Conservation (phyloP, 2,113 vertebrate species). For the Tachysurus vachellii region DNA sequence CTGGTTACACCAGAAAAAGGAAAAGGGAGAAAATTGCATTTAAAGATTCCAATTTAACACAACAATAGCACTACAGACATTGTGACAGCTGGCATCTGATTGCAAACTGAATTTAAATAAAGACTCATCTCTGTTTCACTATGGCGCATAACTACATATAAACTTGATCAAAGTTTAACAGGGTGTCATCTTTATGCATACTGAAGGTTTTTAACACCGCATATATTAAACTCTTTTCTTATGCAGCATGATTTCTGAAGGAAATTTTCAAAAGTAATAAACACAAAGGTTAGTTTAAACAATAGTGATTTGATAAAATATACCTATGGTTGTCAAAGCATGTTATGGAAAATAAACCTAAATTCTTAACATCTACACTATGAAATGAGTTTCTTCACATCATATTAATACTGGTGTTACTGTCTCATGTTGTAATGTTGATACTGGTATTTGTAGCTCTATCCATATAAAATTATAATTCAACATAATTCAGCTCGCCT, state of each 20-base stretch:
- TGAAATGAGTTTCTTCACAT: neutral
- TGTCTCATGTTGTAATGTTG: neutral
- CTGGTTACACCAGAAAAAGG: neutral
- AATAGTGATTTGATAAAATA: neutral
- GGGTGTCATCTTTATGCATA: neutral
- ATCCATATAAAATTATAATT: neutral
- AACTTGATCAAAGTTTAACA: neutral
- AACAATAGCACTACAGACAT: neutral
- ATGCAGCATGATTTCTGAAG: neutral
- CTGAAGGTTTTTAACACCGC: neutral
- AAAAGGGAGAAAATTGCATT: neutral
- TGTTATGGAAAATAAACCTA: neutral
- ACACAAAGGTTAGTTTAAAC: neutral
- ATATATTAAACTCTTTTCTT: neutral
- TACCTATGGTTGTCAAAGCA: neutral
- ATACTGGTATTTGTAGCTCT: neutral
- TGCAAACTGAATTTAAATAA: neutral
- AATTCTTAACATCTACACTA: neutral
- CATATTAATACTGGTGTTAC: neutral
- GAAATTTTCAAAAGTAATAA: neutral
- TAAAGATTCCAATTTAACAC: neutral
- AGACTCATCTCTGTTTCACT: neutral
- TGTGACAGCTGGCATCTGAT: neutral
- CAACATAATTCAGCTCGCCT: neutral
- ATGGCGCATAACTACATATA: neutral